Percentiles rank a stretch among this genome's conserved stretches.
Conservation (phyloP, 2,797 vertebrate genomes). For the Malurus splendens region DNA sequence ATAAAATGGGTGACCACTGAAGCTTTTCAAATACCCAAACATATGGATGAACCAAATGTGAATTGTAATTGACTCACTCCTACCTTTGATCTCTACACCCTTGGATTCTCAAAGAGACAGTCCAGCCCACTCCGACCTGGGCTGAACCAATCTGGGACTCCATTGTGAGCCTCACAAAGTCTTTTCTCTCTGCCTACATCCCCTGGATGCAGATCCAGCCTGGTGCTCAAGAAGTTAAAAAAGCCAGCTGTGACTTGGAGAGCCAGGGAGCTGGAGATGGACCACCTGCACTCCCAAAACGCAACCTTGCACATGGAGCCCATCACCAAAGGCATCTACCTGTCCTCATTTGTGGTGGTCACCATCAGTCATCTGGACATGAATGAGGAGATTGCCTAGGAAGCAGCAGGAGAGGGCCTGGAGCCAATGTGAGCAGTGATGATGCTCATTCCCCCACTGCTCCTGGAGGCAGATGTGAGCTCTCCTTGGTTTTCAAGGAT, state of each 20-base stretch:
- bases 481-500: not conserved
- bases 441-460: rapidly evolving
- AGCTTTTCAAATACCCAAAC: conserved; percentile 45
- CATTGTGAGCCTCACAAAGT: not conserved
- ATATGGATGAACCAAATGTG: conserved; percentile 29
- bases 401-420: not conserved
- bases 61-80: conserved; percentile 6
- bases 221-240: not conserved
- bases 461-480: rapidly evolving
- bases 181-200: not conserved
- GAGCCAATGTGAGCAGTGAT: rapidly evolving
- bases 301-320: rapidly evolving
- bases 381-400: rapidly evolving
- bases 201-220: not conserved
- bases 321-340: not conserved
- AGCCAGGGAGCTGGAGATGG: not conserved
- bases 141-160: not conserved
- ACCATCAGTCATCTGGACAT: rapidly evolving
- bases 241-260: not conserved
- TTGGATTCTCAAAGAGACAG: conserved; percentile 6
- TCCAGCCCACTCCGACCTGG: not conserved
- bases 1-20: conserved; percentile 42
- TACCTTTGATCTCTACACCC: conserved; percentile 21
- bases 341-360: rapidly evolving
- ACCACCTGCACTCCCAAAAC: not conserved